These are phyloP conservation scores for Pegoplata infirma DNA, from an alignment of 2,888 invertebrate species.

Conservation along the genomic window DNA sequence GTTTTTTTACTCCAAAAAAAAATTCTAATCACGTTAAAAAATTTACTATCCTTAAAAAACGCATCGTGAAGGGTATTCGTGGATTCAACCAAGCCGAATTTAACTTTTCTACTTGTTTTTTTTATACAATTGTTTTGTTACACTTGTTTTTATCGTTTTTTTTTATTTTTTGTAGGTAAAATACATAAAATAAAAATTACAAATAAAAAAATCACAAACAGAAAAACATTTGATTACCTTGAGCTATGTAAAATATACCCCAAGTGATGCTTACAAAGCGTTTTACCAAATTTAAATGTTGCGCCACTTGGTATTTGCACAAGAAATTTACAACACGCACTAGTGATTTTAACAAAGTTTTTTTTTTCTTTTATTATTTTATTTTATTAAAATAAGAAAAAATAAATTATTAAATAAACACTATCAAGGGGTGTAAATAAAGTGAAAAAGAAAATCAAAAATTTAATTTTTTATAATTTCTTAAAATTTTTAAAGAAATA, in stretches of 20 bases:
- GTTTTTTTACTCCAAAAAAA: too few relatives aligned
- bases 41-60: too few relatives aligned
- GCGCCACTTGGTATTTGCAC: slow-evolving; percentile 49
- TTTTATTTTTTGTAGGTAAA: background rate
- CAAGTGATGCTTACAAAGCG: background rate
- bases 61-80: too few relatives aligned
- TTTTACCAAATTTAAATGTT: slow-evolving; percentile 47
- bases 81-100: too few relatives aligned
- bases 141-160: background rate
- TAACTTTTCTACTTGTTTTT: too few relatives aligned
- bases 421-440: background rate
- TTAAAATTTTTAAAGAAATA: too few relatives aligned
- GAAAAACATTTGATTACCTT: slow-evolving; percentile 55
- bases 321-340: slow-evolving; percentile 28
- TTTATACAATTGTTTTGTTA: background rate
- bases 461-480: too few relatives aligned
- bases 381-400: too few relatives aligned
- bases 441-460: too few relatives aligned
- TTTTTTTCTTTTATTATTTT: background rate
- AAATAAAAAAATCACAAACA: background rate
- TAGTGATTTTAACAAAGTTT: background rate
- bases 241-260: slow-evolving; percentile 29
- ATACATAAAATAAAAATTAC: background rate
- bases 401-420: background rate
- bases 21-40: too few relatives aligned